Conservation (phyloP, 2,797 vertebrate genomes). For the Phoebastria nigripes region DNA sequence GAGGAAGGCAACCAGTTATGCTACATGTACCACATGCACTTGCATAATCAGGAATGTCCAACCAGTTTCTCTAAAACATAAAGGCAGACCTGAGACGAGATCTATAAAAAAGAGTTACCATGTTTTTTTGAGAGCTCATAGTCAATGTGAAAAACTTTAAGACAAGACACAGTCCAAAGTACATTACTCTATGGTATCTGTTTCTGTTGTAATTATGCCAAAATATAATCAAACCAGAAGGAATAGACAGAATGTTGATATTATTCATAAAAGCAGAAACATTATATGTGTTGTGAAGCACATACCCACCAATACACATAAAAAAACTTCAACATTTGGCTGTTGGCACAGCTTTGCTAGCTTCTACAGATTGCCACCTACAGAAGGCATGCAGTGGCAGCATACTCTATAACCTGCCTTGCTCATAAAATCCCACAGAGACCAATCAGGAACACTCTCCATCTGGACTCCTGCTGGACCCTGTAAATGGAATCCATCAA, state of each 20-base stretch:
- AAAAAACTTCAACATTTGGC: neutral
- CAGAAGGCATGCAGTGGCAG: neutral
- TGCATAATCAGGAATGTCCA: neutral
- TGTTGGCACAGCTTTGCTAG: neutral
- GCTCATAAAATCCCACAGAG: neutral
- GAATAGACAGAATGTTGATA: neutral
- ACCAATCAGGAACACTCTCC: neutral
- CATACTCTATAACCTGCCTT: neutral
- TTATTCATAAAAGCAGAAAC: neutral
- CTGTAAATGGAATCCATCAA: neutral
- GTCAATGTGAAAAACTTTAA: neutral
- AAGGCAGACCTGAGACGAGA: neutral
- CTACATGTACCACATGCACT: neutral
- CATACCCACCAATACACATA: too few species aligned
- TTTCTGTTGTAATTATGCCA: neutral
- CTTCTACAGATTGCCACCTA: neutral
- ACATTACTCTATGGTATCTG: neutral
- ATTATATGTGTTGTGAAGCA: neutral
- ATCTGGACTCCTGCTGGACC: neutral
- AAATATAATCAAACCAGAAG: neutral
- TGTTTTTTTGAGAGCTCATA: neutral
- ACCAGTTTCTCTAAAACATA: neutral
- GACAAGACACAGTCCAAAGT: neutral
- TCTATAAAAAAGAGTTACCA: neutral
- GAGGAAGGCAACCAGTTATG: neutral